These are phyloP conservation scores for Aldrovandia affinis DNA, from an alignment of 2,797 vertebrate species.

Conservation along the genomic window DNA sequence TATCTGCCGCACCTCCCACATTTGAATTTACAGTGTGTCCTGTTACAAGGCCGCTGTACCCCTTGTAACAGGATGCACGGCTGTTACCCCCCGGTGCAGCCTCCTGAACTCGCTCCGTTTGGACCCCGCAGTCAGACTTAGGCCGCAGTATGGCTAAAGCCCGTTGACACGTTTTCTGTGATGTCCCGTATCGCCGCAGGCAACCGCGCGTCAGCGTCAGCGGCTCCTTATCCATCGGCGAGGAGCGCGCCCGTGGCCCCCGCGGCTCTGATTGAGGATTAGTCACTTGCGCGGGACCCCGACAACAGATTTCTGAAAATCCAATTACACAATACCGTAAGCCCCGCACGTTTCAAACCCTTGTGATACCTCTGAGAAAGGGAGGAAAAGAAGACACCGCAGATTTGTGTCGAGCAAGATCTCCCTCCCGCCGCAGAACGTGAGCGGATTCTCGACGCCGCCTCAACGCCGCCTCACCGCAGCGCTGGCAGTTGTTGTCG, in stretches of 20 bases:
- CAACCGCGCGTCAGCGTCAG: not conserved
- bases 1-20: not conserved
- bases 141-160: slow-evolving; percentile 38
- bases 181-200: not conserved
- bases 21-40: not conserved
- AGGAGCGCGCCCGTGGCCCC: slow-evolving; percentile 59
- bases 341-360: slow-evolving; percentile 76
- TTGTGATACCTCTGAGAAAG: slow-evolving; percentile 58
- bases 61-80: too few relatives aligned
- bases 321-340: slow-evolving; percentile 82
- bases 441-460: not conserved
- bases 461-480: slow-evolving; percentile 54
- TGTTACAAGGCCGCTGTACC: too few relatives aligned
- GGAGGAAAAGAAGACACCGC: slow-evolving; percentile 47
- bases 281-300: slow-evolving; percentile 77
- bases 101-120: slow-evolving; percentile 33
- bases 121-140: slow-evolving; percentile 46
- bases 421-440: slow-evolving; percentile 28
- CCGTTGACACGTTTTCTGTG: slow-evolving; percentile 29
- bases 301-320: slow-evolving; percentile 82
- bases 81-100: too few relatives aligned
- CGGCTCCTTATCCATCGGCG: slow-evolving; percentile 50
- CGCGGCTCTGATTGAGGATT: slow-evolving; percentile 77
- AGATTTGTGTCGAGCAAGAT: slow-evolving; percentile 30
- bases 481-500: slow-evolving; percentile 67